phyloP scores from a whole-genome alignment of 2,888 invertebrate species.

The Hemistola chrysoprasaria region DNA sequence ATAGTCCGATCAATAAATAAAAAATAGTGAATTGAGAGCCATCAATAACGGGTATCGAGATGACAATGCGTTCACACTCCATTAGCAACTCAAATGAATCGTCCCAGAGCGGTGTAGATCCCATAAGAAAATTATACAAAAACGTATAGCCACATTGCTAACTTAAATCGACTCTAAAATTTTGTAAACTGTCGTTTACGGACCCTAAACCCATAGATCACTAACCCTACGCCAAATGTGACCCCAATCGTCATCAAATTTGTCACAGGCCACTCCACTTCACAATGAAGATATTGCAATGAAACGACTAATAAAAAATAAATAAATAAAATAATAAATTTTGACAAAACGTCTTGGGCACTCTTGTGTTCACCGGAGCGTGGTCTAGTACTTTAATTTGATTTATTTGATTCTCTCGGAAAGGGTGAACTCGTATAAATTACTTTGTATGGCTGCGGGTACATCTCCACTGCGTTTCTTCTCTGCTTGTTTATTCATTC shows the following conservation, averaged over 20 bases:
- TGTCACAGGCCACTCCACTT: conserved; percentile 78
- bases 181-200: conserved; percentile 71
- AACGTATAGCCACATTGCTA: conserved; percentile 65
- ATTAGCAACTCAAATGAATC: conserved; percentile 55
- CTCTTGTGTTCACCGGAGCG: conserved; percentile 69
- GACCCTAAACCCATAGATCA: conserved; percentile 69
- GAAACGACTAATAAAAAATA: conserved; percentile 72
- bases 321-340: conserved; percentile 80
- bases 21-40: conserved; percentile 14
- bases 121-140: conserved; percentile 63
- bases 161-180: conserved; percentile 76
- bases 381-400: conserved; percentile 77
- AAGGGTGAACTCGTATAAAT: conserved; percentile 74
- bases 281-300: conserved; percentile 71
- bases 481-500: conserved; percentile 30
- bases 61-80: conserved; percentile 58
- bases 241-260: conserved; percentile 80
- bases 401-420: conserved; percentile 74
- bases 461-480: conserved; percentile 23
- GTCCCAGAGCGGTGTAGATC: conserved; percentile 45
- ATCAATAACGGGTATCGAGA: conserved; percentile 21
- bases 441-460: conserved; percentile 53
- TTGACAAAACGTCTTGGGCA: conserved; percentile 82
- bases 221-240: conserved; percentile 57
- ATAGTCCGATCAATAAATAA: conserved; percentile 9